Base-by-base conservation (phyloP, 2,113 vertebrate species). In the Gopherus evgoodei region DNA sequence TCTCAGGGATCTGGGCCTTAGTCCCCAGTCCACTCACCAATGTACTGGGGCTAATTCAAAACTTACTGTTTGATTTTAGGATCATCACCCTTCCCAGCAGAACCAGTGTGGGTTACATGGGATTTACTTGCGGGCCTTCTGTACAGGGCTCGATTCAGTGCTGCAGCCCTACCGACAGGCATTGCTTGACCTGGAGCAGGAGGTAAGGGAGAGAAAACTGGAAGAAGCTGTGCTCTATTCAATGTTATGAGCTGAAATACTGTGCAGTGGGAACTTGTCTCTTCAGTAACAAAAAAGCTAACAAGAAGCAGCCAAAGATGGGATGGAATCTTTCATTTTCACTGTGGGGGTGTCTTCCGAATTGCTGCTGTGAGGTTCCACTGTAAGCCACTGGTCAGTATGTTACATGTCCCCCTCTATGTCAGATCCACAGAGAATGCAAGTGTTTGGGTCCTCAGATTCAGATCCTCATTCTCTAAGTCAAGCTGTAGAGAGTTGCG, bases 151-250 rank as follows among this genome's bases (percentile, higher is more conserved):
- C 14, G 99, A 99, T 97, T 99, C 99, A 0, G 98, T 99, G 96
- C 97, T 99, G 95, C 99, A 99, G 97, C 99, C 99, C 0, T 99
- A 99, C 97, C 98, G 99, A 91, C 99, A 99, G 97, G 99, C 99
- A 6, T 97, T 99, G 21, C 99, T 99, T 91, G 99, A 99, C 96
- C 98, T 99, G 8, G 99, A 99, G 90, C 99, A 99, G 96, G 99
- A 99, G 99, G 99, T 99, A 95, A 98, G 97, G 81, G 83, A 87
- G 72, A 91, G 31, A 84, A 57, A n/a, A 56, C 49, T 14, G 50
- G 42, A 27, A 27, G 22, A 27, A 42, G 42, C 42, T 47, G 42
- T 7, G 38, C 72, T 42, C 38, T 76, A 44, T 11, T 72, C 12
- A 27, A 6, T 78, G 42, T 27, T 78, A 27, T 47, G 24, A 47